These are phyloP conservation scores for Helobdella robusta DNA, from an alignment of 2,888 invertebrate species.

Conservation along the genomic window DNA sequence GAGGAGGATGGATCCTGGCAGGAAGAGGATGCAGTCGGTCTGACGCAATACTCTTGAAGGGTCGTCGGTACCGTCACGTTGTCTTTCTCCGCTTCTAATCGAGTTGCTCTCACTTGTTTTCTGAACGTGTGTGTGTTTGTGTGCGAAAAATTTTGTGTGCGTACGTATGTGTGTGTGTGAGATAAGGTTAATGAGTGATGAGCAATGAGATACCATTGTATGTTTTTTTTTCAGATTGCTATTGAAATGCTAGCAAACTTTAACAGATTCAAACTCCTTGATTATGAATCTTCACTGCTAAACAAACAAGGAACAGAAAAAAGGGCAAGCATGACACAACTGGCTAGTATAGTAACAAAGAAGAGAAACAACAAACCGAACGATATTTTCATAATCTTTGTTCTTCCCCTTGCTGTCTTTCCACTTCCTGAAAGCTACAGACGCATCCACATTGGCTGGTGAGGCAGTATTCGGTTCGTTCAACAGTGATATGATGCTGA, in stretches of 20 bases:
- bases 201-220: too few relatives aligned
- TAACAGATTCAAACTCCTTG: too few relatives aligned
- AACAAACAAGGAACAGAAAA: too few relatives aligned
- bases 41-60: slow-evolving; percentile 89
- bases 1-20: too few relatives aligned
- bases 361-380: slow-evolving; percentile 63
- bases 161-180: too few relatives aligned
- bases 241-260: too few relatives aligned
- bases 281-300: too few relatives aligned
- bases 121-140: too few relatives aligned
- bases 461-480: slow-evolving; percentile 99
- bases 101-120: slow-evolving; percentile 90
- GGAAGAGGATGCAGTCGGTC: slow-evolving; percentile 62
- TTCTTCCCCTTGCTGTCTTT: slow-evolving; percentile 91
- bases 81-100: slow-evolving; percentile 88
- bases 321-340: background rate
- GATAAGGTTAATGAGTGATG: too few relatives aligned
- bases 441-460: slow-evolving; percentile 98
- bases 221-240: too few relatives aligned
- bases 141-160: too few relatives aligned
- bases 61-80: slow-evolving; percentile 93
- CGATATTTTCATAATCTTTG: slow-evolving; percentile 97
- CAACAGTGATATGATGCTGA: slow-evolving; percentile 93
- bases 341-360: background rate
- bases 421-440: slow-evolving; percentile 89